Evolutionary conservation across 2,113 vertebrate species (phyloP).

Genomic region (Phalacrocorax aristotelis): DNA sequence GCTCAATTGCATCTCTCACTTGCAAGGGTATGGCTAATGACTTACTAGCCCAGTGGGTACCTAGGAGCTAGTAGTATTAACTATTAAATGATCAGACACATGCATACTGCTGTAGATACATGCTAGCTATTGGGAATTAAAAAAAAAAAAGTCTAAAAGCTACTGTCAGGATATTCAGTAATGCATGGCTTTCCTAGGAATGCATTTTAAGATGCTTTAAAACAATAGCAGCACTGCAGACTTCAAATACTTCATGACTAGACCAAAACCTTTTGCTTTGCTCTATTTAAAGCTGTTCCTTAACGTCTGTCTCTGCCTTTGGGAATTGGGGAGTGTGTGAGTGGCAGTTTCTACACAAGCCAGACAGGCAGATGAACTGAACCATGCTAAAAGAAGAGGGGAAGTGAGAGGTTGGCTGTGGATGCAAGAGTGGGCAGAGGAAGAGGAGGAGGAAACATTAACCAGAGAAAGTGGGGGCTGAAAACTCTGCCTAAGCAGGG

Average conservation of each 20-base stretch:
- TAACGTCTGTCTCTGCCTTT: neutral
- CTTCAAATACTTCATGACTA: neutral
- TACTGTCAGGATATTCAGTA: neutral
- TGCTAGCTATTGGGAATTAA: neutral
- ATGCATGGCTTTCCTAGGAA: neutral
- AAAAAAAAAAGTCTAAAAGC: neutral
- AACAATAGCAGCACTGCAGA: neutral
- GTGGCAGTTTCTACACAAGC: neutral
- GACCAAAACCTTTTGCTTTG: neutral
- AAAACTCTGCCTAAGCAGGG: neutral
- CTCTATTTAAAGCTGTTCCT: neutral
- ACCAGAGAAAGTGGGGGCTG: neutral
- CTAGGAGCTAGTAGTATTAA: neutral
- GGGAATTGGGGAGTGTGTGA: neutral
- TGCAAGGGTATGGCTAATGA: neutral
- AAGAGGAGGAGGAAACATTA: neutral
- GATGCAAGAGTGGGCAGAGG: slow-evolving; percentile 1
- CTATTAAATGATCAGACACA: neutral
- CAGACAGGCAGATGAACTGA: neutral
- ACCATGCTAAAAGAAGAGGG: neutral
- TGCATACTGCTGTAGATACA: neutral
- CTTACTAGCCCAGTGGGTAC: neutral
- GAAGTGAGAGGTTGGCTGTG: slow-evolving; percentile 1
- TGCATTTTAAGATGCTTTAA: neutral
- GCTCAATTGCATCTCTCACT: neutral